These are phyloP conservation scores for Branchipolynoe longqiensis DNA, from an alignment of 2,888 invertebrate species.

Conservation along the genomic window DNA sequence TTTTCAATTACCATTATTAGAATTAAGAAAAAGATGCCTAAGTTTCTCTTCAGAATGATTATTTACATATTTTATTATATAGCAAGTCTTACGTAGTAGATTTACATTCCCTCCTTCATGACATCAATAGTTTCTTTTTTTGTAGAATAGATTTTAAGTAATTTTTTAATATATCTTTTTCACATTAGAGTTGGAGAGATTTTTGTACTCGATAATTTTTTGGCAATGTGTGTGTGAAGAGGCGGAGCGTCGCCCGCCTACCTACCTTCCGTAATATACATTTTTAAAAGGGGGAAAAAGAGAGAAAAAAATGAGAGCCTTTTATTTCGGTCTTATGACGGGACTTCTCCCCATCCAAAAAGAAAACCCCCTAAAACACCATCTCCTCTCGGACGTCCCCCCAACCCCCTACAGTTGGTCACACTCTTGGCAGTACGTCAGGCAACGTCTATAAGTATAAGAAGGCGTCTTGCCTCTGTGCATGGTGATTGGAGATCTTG, in stretches of 20 bases:
- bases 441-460: too few species aligned
- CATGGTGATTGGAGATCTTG: constrained; percentile 46
- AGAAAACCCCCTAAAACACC: too few species aligned
- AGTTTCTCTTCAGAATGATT: constrained; percentile 48
- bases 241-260: constrained; percentile 55
- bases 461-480: constrained; percentile 50
- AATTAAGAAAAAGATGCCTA: neutral
- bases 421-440: constrained; percentile 15
- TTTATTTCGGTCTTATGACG: constrained; percentile 42
- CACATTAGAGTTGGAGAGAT: constrained; percentile 24
- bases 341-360: too few species aligned
- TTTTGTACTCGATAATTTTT: constrained; percentile 49
- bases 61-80: constrained; percentile 48
- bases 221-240: constrained; percentile 57
- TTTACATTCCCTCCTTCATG: constrained; percentile 11
- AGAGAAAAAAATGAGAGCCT: neutral
- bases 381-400: neutral
- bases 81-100: constrained; percentile 35
- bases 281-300: too few species aligned
- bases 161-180: too few species aligned
- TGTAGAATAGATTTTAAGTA: constrained; percentile 23
- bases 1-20: neutral
- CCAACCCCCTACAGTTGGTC: neutral
- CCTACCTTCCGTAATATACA: too few species aligned
- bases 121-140: constrained; percentile 32